Base-by-base conservation (phyloP, 2,888 invertebrate genomes). In the Erebia ligea region DNA sequence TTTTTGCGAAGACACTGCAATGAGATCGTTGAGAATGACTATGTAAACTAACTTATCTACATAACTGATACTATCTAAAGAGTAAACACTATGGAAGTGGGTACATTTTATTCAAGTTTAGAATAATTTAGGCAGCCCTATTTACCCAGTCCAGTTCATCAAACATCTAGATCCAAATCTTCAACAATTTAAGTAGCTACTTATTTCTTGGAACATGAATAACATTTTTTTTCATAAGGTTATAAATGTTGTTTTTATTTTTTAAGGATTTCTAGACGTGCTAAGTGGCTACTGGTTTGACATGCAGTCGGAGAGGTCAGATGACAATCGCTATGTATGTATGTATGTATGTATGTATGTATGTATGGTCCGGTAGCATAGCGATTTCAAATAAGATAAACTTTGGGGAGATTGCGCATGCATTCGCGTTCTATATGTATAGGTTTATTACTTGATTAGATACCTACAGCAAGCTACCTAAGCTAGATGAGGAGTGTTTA, bases 281-380 rank as follows among this genome's bases (percentile, higher is more conserved):
- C 17, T 17, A 6, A 57, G 15, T 25, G 25, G 59, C 61, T 61
- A 61, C 61, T 61, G 61, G 59, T 61, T 19, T 61, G 45, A 61
- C 21, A 19, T 13, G 19, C 45, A 5, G 45, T 45, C 5, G 42
- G 42, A 21, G 13, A 19, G 45, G 61, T 45, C 19, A 61, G 61
- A 61, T 61, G 42, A 19, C 6, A 19, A 61, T 61, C 61, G 6
- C 3, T 34, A 42, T 17, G 42, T 13, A 45, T n/a, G n/a, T n/a
- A n/a, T n/a, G n/a, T n/a, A n/a, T n/a, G n/a, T n/a, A n/a, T n/a
- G n/a, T n/a, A n/a, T n/a, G n/a, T n/a, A n/a, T n/a, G n/a, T n/a
- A n/a, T n/a, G n/a, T n/a, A n/a, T n/a, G 45, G 61, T 45, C 42
- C 19, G 19, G 61, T 19, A 61, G 61, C 61, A 19, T 45, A 19